These are phyloP conservation scores for Nesoenas mayeri DNA, from an alignment of 2,113 vertebrate genomes.

Conservation along the genomic window DNA sequence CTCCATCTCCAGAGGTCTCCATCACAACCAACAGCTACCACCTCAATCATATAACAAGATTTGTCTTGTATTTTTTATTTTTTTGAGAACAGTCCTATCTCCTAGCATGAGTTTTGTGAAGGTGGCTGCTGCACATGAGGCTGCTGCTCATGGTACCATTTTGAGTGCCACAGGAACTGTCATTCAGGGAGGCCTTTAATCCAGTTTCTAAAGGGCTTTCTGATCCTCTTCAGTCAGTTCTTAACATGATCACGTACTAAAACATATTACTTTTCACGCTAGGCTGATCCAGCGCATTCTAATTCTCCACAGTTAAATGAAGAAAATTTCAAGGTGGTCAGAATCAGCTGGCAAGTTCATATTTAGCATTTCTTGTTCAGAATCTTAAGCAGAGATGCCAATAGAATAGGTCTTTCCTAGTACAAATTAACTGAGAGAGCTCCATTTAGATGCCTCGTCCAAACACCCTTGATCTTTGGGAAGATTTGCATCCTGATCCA, in stretches of 20 bases:
- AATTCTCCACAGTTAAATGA: not conserved
- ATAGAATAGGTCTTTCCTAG: not conserved
- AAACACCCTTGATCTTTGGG: slow-evolving; percentile 39
- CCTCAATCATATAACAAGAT: not conserved
- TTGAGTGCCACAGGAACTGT: not conserved
- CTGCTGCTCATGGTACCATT: not conserved
- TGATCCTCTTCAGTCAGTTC: not conserved
- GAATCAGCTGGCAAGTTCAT: not conserved
- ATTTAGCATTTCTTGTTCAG: not conserved
- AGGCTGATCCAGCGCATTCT: not conserved
- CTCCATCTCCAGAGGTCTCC: not conserved
- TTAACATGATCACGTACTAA: not conserved
- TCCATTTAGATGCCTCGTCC: not conserved
- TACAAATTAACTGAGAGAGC: not conserved
- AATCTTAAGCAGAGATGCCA: not conserved
- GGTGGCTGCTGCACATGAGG: not conserved
- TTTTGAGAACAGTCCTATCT: not conserved
- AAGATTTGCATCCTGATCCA: not conserved
- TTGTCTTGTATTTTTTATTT: not conserved
- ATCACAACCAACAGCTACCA: not conserved
- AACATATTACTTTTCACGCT: slow-evolving; percentile 35
- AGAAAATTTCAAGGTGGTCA: not conserved
- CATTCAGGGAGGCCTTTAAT: not conserved
- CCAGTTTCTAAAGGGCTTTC: not conserved
- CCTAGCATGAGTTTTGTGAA: not conserved